phyloP scores from a whole-genome alignment of 2,113 vertebrate genomes.

The Scophthalmus maximus region DNA sequence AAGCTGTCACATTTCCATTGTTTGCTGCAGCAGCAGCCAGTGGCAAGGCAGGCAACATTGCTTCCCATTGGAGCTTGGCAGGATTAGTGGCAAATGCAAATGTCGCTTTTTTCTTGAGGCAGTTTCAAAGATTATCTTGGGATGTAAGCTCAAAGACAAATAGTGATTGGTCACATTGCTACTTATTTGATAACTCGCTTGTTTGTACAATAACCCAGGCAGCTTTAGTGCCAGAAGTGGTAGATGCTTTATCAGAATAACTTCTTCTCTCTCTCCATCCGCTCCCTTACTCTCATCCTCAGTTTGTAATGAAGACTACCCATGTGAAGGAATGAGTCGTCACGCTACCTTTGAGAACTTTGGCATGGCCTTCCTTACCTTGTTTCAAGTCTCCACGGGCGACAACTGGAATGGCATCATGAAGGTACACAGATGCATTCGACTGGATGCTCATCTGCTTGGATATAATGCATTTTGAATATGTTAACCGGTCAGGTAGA shows the following conservation, averaged over 20 bases:
- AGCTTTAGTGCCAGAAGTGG: constrained; percentile 30
- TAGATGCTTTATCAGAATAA: not conserved
- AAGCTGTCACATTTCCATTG: constrained; percentile 49
- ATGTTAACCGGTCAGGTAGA: not conserved
- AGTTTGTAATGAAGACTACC: constrained; percentile 97
- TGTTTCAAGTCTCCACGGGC: constrained; percentile 97
- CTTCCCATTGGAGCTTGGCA: constrained; percentile 34
- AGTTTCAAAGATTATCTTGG: constrained; percentile 57
- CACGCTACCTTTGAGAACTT: constrained; percentile 99
- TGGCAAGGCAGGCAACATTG: constrained; percentile 19
- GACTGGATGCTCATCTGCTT: not conserved
- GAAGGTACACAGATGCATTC: constrained; percentile 85
- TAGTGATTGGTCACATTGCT: constrained; percentile 35
- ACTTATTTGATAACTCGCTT: constrained; percentile 31
- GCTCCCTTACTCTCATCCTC: constrained; percentile 27
- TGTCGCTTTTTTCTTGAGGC: constrained; percentile 41
- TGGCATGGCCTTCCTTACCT: constrained; percentile 98
- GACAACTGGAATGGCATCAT: constrained; percentile 99
- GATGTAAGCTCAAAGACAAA: constrained; percentile 55
- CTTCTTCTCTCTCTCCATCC: constrained; percentile 9
- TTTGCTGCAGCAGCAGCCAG: constrained; percentile 43
- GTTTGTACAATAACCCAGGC: constrained; percentile 32
- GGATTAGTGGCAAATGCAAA: constrained; percentile 56
- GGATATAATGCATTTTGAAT: not conserved
- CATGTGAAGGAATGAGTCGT: constrained; percentile 98